These are phyloP conservation scores for Holocentrus rufus DNA, from an alignment of 2,797 vertebrate genomes.

Conservation along the genomic window DNA sequence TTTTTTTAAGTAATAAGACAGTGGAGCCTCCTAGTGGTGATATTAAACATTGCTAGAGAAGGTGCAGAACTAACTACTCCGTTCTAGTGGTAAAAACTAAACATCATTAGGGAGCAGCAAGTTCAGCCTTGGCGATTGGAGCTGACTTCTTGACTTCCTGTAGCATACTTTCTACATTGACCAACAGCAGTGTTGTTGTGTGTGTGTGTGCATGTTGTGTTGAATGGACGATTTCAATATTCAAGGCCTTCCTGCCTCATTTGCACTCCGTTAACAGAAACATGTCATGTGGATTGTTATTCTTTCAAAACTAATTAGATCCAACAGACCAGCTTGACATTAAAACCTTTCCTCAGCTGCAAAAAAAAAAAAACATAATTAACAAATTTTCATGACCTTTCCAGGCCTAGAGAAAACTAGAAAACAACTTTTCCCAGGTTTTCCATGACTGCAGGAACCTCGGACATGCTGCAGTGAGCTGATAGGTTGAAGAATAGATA, in stretches of 20 bases:
- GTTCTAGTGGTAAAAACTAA: too few relatives aligned
- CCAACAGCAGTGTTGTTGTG: too few relatives aligned
- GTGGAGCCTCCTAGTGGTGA: too few relatives aligned
- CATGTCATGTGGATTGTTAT: constrained; percentile 50
- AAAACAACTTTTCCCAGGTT: constrained; percentile 36
- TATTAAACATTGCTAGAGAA: too few relatives aligned
- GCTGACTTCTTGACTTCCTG: too few relatives aligned
- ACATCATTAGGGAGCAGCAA: too few relatives aligned
- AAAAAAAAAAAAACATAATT: constrained; percentile 15
- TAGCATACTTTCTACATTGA: too few relatives aligned
- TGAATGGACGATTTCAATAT: constrained; percentile 39
- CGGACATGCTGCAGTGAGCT: not conserved
- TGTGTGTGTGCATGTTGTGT: too few relatives aligned
- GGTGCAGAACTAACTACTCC: too few relatives aligned
- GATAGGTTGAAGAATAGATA: constrained; percentile 23
- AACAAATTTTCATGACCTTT: constrained; percentile 61
- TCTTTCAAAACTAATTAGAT: constrained; percentile 73
- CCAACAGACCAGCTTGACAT: constrained; percentile 62
- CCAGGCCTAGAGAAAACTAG: not conserved
- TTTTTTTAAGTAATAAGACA: too few relatives aligned
- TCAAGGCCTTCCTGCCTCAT: constrained; percentile 45
- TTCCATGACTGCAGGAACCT: constrained; percentile 18
- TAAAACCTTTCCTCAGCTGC: constrained; percentile 50
- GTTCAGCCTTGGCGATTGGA: too few relatives aligned
- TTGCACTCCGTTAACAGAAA: constrained; percentile 50